These are phyloP conservation scores for Pteronura brasiliensis DNA, from an alignment of 2,113 vertebrate genomes.

Conservation along the genomic window DNA sequence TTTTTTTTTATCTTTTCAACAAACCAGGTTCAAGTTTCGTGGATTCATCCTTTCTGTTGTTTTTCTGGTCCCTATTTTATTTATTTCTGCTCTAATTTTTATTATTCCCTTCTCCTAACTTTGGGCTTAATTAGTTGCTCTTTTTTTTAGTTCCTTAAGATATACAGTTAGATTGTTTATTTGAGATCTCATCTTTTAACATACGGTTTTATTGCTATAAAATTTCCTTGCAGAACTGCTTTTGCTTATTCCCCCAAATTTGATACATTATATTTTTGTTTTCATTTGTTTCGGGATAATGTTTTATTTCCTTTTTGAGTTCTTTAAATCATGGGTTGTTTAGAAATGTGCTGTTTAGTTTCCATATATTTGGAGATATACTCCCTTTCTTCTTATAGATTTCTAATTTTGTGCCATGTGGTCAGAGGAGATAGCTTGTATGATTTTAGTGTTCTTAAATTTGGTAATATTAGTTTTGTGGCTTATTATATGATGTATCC, in stretches of 20 bases:
- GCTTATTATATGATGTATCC: not conserved
- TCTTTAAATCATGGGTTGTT: not conserved
- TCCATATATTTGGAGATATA: not conserved
- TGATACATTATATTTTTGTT: not conserved
- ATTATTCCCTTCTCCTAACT: too few relatives aligned
- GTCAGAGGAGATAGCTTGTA: not conserved
- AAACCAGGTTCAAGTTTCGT: not conserved
- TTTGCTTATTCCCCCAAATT: not conserved
- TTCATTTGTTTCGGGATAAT: not conserved
- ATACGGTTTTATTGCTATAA: not conserved
- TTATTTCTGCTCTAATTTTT: not conserved
- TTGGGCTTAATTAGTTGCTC: too few relatives aligned
- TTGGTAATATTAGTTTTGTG: not conserved
- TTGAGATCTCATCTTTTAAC: not conserved
- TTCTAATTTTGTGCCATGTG: not conserved
- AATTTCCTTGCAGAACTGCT: not conserved
- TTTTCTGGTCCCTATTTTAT: not conserved
- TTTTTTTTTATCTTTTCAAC: not conserved
- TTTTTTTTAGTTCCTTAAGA: too few relatives aligned
- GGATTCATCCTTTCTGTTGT: not conserved
- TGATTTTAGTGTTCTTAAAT: not conserved
- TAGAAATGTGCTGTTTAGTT: not conserved
- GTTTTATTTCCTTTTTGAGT: not conserved
- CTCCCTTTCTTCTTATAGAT: not conserved
- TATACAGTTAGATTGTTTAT: too few relatives aligned